These are phyloP conservation scores for Pantherophis guttatus DNA, from an alignment of 2,113 vertebrate genomes.

Conservation along the genomic window DNA sequence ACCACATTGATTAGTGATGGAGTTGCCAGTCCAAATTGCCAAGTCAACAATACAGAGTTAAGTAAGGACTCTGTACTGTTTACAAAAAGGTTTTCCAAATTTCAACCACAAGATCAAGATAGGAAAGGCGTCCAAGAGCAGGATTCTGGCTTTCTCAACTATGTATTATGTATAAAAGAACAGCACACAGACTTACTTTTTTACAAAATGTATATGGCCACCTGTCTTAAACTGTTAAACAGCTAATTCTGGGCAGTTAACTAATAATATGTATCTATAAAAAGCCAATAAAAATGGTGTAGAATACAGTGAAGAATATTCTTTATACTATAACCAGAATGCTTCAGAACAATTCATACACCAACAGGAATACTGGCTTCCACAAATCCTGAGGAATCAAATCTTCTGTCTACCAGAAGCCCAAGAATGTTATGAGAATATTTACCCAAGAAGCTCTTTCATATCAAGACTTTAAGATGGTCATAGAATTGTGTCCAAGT, in stretches of 20 bases:
- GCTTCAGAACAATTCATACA: not conserved
- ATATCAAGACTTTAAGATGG: not conserved
- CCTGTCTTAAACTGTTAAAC: not conserved
- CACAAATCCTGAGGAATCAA: not conserved
- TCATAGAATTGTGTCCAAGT: not conserved
- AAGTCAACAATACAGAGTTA: not conserved
- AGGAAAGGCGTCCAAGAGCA: not conserved
- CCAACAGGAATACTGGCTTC: not conserved
- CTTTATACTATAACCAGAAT: not conserved
- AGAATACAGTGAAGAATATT: not conserved
- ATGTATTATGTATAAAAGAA: not conserved
- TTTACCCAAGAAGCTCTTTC: not conserved
- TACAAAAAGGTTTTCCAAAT: not conserved
- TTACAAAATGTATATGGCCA: not conserved
- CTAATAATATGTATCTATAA: not conserved
- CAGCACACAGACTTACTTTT: not conserved
- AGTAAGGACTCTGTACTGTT: too few relatives aligned
- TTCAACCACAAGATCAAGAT: not conserved
- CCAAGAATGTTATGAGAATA: not conserved
- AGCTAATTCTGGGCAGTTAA: not conserved
- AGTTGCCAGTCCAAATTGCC: not conserved
- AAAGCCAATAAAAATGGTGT: not conserved
- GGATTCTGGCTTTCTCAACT: not conserved
- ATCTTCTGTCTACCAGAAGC: not conserved
- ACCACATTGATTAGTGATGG: not conserved